A percentile compares a stretch with the other conserved stretches of the same genome.
Evolutionary conservation across 2,888 invertebrate genomes (phyloP).

Genomic region (Tholera decimalis): DNA sequence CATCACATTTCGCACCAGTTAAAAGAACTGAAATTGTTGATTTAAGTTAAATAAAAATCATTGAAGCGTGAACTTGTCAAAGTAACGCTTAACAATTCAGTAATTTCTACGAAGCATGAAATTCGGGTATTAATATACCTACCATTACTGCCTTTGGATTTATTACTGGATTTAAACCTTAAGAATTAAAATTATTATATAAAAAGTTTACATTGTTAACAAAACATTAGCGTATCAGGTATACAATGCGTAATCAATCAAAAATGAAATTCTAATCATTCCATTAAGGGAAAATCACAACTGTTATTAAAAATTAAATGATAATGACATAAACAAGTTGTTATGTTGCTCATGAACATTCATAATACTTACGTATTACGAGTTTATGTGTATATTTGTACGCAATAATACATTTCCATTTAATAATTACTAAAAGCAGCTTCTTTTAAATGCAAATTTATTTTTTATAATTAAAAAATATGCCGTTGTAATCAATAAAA

Average conservation of each 20-base stretch:
- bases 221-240: no score
- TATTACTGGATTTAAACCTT: no score
- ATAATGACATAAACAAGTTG: background rate
- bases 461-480: no score
- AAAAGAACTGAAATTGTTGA: constrained; percentile 6
- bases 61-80: constrained; percentile 43
- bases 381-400: constrained; percentile 12
- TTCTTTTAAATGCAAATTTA: no score
- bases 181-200: no score
- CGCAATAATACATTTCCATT: no score
- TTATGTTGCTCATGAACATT: background rate
- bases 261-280: background rate
- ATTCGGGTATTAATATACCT: constrained; percentile 22
- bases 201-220: no score
- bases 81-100: constrained; percentile 20
- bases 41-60: constrained; percentile 13
- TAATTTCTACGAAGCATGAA: constrained; percentile 36
- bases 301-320: background rate
- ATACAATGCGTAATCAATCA: background rate
- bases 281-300: background rate
- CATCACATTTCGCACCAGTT: background rate
- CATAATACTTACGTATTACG: background rate
- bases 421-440: no score
- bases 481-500: constrained; percentile 30
- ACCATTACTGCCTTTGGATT: no score